Conservation (phyloP, 1,140 invertebrate genomes). For the Penaeus indicus region DNA sequence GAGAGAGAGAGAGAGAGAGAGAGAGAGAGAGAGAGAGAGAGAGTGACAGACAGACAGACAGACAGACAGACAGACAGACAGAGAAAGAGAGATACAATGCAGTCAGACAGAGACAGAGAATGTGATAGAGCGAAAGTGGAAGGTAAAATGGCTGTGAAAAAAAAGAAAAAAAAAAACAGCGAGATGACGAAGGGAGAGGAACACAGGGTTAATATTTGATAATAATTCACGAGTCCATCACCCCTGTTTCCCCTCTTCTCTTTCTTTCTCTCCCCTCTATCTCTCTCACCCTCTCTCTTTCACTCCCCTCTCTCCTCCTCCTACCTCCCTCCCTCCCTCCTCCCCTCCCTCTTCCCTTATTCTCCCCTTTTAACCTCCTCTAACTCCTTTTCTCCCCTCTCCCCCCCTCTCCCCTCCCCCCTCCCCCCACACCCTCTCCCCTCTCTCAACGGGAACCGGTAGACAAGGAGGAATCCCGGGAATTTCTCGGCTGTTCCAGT, state of each 20-base stretch:
- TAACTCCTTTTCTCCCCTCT: neutral
- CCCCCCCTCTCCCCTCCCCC: slow-evolving; percentile 33
- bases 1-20: neutral
- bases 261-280: neutral
- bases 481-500: slow-evolving; percentile 39
- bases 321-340: neutral
- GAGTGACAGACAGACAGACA: no score
- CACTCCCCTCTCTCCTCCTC: neutral
- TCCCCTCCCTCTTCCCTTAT: neutral
- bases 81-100: no score
- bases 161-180: neutral
- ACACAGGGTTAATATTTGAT: neutral
- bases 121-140: no score
- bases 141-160: no score
- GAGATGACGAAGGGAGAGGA: neutral
- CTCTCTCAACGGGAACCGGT: neutral
- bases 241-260: neutral
- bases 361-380: neutral
- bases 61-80: no score
- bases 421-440: no score
- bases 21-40: neutral
- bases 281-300: no score
- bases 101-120: no score
- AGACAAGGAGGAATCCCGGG: slow-evolving; percentile 47
- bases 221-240: neutral